Evolutionary conservation across 2,888 invertebrate genomes (phyloP), one percentile per base, ranked within the genome.

Genomic region (Dryadula phaetusa): DNA sequence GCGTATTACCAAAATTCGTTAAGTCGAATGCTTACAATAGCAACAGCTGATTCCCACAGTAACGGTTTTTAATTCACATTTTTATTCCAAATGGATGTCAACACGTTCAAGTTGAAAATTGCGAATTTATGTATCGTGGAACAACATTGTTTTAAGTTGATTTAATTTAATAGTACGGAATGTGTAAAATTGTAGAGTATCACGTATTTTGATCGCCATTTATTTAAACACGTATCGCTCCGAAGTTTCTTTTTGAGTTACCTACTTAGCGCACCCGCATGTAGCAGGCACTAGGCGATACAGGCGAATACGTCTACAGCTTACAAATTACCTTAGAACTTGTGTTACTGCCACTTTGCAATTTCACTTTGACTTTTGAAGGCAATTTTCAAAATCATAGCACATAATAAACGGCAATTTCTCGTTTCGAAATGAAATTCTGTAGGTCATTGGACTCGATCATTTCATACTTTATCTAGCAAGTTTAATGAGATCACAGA

Each of bases 1-100:
- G 28, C 8, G 37, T 64, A 72, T 80, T 75, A 79, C 76, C 69
- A 79, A 84, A 82, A 79, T 77, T 74, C 77, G 77, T 78, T 83
- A 79, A 76, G 76, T 77, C 77, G 75, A 77, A 76, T 76, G 75
- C 76, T 79, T 80, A 82, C 79, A 79, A 83, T 80, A 64, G 74
- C 73, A 85, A 88, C 90, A 91, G 90, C 90, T 90, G 90, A 89
- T 89, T 86, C 82, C 70, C 77, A 81, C 74, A 78, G 83, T 87
- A 89, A 90, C 90, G 88, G 90, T 86, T 85, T 83, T 62, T 77
- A 67, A 76, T 74, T 67, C 67, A 68, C 64, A 68, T 67, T 69
- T 71, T 71, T 71, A 71, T 67, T 58, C 61, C 62, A 62, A 62
- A 69, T 69, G 64, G 58, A 69, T 69, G 71, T 71, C 69, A 66